Base-by-base conservation (phyloP, 1,140 invertebrate species). In the Ceratoteleas bidentatus region DNA sequence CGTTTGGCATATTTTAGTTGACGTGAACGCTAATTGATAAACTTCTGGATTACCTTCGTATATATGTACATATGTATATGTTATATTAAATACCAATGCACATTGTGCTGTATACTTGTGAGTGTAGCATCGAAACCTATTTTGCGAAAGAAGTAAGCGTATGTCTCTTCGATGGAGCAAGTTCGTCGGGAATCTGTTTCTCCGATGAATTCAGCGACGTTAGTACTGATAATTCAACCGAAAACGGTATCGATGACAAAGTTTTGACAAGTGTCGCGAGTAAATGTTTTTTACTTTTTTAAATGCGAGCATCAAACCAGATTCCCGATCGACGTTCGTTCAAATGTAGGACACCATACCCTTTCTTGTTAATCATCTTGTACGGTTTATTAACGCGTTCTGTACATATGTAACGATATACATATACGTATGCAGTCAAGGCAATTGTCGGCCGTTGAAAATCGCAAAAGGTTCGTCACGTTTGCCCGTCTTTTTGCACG, bases 31-130 rank as follows among this genome's bases (percentile, higher is more conserved):
- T n/a, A n/a, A n/a, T 24, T 24, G 24, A 24, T 24, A 24, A 24
- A 24, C 24, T 24, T 24, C 24, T 4, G 24, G 4, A 24, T 24
- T 24, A 24, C 24, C 24, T 24, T 24, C 4, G 24, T 24, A 24
- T 24, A 4, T 24, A 24, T 24, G 24, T 24, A 24, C 24, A 24
- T 24, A 24, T 24, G 24, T 24, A 24, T 24, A 24, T 87, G 85
- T 58, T 54, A 54, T 85, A 84, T 86, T 87, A 65, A 85, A 86
- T 85, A 87, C 74, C 81, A 76, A 75, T 76, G 86, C 79, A 84
- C 77, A 85, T 84, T 84, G 79, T 68, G 69, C 85, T 73, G 66
- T 68, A 45, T 73, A 78, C 73, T 64, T 61, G 33, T 65, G 76
- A 73, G 64, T 74, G 58, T 75, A 57, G 72, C 60, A 62, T 79